Evolutionary conservation across 2,888 invertebrate genomes (phyloP).

Genomic region (Chirona hameri): DNA sequence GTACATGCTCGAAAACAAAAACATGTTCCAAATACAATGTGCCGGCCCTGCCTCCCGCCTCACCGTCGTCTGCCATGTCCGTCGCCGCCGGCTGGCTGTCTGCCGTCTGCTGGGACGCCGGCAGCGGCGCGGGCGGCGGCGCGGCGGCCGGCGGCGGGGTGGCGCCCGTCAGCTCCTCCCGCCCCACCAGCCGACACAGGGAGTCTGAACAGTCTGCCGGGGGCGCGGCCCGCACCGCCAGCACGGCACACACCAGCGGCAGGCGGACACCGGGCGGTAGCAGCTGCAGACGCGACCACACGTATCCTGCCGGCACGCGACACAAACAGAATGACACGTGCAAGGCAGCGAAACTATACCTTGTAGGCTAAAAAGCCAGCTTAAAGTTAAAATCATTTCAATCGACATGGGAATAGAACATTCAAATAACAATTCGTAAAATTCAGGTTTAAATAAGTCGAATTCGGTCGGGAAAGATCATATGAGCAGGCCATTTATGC

Average conservation of each 20-base stretch:
- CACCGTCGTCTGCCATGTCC: background rate
- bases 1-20: too few species aligned
- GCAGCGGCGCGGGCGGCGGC: conserved; percentile 56
- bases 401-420: too few species aligned
- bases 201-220: conserved; percentile 58
- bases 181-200: conserved; percentile 65
- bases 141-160: conserved; percentile 67
- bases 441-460: too few species aligned
- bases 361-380: too few species aligned
- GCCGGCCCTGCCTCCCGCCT: background rate
- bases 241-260: conserved; percentile 67
- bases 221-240: conserved; percentile 54
- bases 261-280: conserved; percentile 43
- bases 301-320: background rate
- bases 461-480: too few species aligned
- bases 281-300: conserved; percentile 5
- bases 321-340: too few species aligned
- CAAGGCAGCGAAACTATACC: too few species aligned
- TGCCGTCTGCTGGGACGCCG: background rate
- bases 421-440: too few species aligned
- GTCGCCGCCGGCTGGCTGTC: background rate
- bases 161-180: conserved; percentile 66
- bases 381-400: too few species aligned
- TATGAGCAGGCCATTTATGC: too few species aligned
- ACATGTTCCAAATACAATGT: too few species aligned